These are phyloP conservation scores for Hemithea aestivaria DNA, from an alignment of 2,888 invertebrate genomes.

Conservation along the genomic window DNA sequence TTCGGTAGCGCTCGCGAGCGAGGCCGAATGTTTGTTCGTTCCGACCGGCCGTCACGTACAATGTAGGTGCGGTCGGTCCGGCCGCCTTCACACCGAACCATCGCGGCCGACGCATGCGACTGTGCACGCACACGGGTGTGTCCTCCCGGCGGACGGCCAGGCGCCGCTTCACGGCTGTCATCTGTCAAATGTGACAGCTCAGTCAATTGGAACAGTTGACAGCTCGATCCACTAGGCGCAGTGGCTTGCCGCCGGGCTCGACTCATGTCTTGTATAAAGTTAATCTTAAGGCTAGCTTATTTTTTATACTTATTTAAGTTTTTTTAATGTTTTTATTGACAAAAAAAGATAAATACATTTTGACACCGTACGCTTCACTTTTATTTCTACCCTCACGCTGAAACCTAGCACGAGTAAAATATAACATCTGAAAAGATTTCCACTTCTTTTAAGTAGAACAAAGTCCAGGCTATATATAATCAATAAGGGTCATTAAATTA, in stretches of 20 bases:
- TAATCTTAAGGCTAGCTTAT: conserved; percentile 69
- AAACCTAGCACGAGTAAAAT: no score
- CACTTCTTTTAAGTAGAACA: no score
- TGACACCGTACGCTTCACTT: conserved; percentile 60
- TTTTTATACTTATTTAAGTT: conserved; percentile 58
- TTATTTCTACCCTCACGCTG: conserved; percentile 19
- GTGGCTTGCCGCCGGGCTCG: conserved; percentile 66
- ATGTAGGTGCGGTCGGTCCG: conserved; percentile 69
- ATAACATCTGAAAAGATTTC: no score
- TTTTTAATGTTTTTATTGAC: conserved; percentile 60
- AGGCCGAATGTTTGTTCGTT: conserved; percentile 59
- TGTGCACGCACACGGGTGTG: conserved; percentile 73
- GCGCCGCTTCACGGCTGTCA: conserved; percentile 40
- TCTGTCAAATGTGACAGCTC: conserved; percentile 32
- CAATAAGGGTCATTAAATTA: no score
- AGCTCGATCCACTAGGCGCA: conserved; percentile 41
- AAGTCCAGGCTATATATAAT: no score
- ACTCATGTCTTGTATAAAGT: conserved; percentile 75
- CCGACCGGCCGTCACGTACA: conserved; percentile 66
- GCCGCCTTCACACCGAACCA: conserved; percentile 40
- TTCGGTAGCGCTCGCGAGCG: conserved; percentile 52
- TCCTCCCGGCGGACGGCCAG: conserved; percentile 61
- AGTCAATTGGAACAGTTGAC: conserved; percentile 21
- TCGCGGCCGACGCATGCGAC: conserved; percentile 70
- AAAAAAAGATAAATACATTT: conserved; percentile 78